These are phyloP conservation scores for Eurois occulta DNA, from an alignment of 2,888 invertebrate genomes.

Conservation along the genomic window DNA sequence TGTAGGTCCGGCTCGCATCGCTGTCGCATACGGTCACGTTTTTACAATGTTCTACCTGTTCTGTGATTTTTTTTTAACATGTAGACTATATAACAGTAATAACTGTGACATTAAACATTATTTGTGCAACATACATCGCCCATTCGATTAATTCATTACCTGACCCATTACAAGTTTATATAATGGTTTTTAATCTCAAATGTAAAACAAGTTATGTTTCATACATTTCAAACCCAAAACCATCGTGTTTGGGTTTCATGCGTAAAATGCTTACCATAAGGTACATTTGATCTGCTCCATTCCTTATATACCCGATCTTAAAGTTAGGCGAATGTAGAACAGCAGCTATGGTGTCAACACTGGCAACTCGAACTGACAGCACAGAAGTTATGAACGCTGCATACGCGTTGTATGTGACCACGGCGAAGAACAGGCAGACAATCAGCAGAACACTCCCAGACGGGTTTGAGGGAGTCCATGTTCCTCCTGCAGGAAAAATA, in stretches of 20 bases:
- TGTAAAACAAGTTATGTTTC: not conserved
- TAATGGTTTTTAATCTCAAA: not conserved
- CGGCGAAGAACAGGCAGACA: conserved; percentile 90
- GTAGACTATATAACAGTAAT: too few species aligned
- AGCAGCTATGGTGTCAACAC: conserved; percentile 90
- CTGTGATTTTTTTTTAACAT: too few species aligned
- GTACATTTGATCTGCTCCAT: conserved; percentile 91
- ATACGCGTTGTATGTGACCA: conserved; percentile 92
- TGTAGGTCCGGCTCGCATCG: too few species aligned
- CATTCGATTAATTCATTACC: too few species aligned
- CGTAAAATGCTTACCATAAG: conserved; percentile 87
- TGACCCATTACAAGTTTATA: too few species aligned
- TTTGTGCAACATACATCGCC: too few species aligned
- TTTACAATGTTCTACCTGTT: too few species aligned
- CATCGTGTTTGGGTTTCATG: not conserved
- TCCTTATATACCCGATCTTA: conserved; percentile 91
- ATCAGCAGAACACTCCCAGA: conserved; percentile 91
- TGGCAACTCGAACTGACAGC: conserved; percentile 90
- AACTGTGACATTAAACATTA: too few species aligned
- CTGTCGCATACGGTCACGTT: too few species aligned
- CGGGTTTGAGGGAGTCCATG: conserved; percentile 89
- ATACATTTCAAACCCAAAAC: too few species aligned
- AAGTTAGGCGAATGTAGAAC: conserved; percentile 90
- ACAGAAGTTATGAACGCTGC: conserved; percentile 93
- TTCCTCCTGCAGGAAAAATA: conserved; percentile 85